Evolutionary conservation across 2,113 vertebrate species (phyloP).

Genomic region (Ia io): DNA sequence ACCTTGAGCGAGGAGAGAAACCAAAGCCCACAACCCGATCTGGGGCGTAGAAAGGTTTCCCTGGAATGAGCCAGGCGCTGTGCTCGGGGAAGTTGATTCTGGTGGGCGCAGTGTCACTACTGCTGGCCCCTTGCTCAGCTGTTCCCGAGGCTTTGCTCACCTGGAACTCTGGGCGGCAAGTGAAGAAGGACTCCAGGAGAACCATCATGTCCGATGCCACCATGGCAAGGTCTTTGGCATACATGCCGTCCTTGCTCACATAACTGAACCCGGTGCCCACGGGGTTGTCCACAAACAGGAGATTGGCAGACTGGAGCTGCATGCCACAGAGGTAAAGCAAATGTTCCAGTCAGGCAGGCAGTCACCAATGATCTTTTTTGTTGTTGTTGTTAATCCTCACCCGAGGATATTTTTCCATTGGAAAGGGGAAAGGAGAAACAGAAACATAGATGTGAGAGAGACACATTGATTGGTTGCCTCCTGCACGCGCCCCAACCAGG

Average conservation of each 20-base stretch:
- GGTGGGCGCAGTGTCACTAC: background rate
- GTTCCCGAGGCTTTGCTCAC: slow-evolving; percentile 71
- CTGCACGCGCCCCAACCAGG: too few species aligned
- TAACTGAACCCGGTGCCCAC: slow-evolving; percentile 97
- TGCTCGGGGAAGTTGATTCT: background rate
- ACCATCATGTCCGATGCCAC: slow-evolving; percentile 94
- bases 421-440: too few species aligned
- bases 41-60: background rate
- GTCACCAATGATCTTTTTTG: background rate
- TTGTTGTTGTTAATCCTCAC: too few species aligned
- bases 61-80: background rate
- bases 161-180: slow-evolving; percentile 86
- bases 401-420: too few species aligned
- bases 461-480: too few species aligned
- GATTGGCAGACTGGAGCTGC: slow-evolving; percentile 89
- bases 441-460: too few species aligned
- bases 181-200: slow-evolving; percentile 90
- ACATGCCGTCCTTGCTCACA: slow-evolving; percentile 80
- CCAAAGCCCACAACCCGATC: background rate
- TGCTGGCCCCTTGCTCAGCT: fast-evolving
- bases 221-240: slow-evolving; percentile 86
- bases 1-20: background rate
- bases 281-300: slow-evolving; percentile 97
- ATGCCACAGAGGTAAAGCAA: background rate
- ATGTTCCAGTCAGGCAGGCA: background rate